Base-by-base conservation (phyloP, 2,888 invertebrate genomes). In the Hermaeophaga mercurialis region DNA sequence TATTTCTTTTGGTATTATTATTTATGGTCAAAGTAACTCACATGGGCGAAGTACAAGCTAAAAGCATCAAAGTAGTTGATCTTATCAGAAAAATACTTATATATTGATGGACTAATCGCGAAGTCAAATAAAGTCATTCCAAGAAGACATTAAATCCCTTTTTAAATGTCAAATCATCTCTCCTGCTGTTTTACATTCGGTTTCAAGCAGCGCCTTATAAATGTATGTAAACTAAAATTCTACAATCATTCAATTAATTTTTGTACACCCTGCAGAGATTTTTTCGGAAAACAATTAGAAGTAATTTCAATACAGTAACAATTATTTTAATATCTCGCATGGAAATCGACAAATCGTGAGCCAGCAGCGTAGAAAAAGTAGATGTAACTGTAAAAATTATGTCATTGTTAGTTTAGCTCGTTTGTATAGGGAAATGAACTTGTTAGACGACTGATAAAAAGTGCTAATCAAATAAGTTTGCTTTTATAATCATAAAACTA, bases 341-440 rank as follows among this genome's bases (percentile, higher is more conserved):
- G 12, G 2, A 31, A 31, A 31, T 31, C 31, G 12, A 9, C 31
- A 12, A 11, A 31, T 12, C 31, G 31, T 31, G 31, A 31, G 31
- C 3, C 31, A 31, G 12, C 31, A 12, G 31, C 2, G 31, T 31
- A 31, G n/a, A 31, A 31, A 31, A 31, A 11, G 31, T 31, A 31
- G 31, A 11, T 12, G 31, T 31, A 31, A 31, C 31, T 31, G 31
- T 31, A 31, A 31, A 31, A 31, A 31, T n/a, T 31, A 31, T 31
- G 31, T 31, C 31, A 11, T 31, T 31, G 12, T 31, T 31, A 12
- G 31, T 31, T 31, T 31, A 12, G 12, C 31, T 31, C 1, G 3
- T 31, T 12, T 31, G 31, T 31, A 31, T 31, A 12, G 12, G 31
- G 31, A 31, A 31, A 12, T 31, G 11, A n/a, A 31, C 31, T 1